Conservation (phyloP, 2,113 vertebrate genomes). For the Scatophagus argus region DNA sequence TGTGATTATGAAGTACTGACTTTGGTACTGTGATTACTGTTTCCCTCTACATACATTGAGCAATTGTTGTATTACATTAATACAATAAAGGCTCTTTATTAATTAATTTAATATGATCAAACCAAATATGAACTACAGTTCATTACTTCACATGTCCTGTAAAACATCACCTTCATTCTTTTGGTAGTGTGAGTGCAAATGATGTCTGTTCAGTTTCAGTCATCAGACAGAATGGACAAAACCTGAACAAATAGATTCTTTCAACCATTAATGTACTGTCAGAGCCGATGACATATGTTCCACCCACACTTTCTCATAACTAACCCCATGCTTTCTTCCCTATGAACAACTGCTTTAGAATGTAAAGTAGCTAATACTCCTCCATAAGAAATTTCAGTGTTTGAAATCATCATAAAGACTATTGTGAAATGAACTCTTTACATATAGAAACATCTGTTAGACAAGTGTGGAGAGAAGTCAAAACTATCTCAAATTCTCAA, state of each 20-base stretch:
- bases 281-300: background rate
- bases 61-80: too few species aligned
- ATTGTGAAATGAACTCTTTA: background rate
- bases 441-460: background rate
- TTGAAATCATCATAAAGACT: background rate
- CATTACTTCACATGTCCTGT: constrained; percentile 9
- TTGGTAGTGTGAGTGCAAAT: constrained; percentile 21
- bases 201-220: background rate
- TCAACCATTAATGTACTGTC: background rate
- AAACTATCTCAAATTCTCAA: background rate
- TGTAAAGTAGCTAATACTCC: background rate
- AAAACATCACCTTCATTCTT: constrained; percentile 6
- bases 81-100: constrained; percentile 56
- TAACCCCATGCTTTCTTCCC: background rate
- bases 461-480: background rate
- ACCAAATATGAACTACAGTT: background rate
- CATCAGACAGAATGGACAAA: background rate
- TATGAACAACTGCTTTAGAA: background rate
- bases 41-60: too few species aligned
- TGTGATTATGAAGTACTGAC: too few species aligned
- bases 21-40: too few species aligned
- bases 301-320: background rate
- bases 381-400: background rate
- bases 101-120: constrained; percentile 18
- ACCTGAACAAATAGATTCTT: background rate